These are phyloP conservation scores for Marmota monax DNA, from an alignment of 2,113 vertebrate genomes.

Conservation along the genomic window DNA sequence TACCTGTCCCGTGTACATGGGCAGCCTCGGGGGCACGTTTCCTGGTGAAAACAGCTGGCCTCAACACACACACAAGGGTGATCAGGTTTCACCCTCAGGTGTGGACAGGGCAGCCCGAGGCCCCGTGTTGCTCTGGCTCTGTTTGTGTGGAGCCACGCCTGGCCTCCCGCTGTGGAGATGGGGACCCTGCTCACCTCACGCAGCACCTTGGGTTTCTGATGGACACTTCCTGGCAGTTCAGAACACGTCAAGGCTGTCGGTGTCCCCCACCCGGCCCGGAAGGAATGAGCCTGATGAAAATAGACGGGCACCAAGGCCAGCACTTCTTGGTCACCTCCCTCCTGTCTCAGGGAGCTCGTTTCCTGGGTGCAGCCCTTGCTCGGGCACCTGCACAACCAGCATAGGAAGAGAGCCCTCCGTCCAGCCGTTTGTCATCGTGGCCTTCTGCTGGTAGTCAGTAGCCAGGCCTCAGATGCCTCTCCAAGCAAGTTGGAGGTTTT, in stretches of 20 bases:
- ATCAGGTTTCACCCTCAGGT: not conserved
- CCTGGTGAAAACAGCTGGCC: constrained; percentile 59
- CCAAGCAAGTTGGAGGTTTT: not conserved
- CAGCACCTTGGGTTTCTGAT: not conserved
- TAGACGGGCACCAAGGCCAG: accelerated
- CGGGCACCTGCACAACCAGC: not conserved
- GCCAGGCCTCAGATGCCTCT: not conserved
- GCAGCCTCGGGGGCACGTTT: constrained; percentile 48
- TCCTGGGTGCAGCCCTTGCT: not conserved
- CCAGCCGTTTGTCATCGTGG: accelerated
- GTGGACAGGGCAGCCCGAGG: not conserved
- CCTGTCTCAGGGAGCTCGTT: accelerated
- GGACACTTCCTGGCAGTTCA: not conserved
- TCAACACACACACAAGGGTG: not conserved
- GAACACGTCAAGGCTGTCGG: not conserved
- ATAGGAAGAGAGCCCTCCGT: accelerated
- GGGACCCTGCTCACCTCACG: too few relatives aligned
- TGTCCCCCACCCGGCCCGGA: not conserved
- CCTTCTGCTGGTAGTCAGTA: not conserved
- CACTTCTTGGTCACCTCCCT: not conserved
- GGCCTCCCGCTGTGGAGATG: not conserved
- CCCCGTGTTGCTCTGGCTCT: not conserved
- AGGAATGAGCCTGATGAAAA: not conserved
- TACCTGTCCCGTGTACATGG: constrained; percentile 78
- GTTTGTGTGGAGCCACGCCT: not conserved